Evolutionary conservation across 2,113 vertebrate genomes (phyloP).

Genomic region (Nycticebus coucang): DNA sequence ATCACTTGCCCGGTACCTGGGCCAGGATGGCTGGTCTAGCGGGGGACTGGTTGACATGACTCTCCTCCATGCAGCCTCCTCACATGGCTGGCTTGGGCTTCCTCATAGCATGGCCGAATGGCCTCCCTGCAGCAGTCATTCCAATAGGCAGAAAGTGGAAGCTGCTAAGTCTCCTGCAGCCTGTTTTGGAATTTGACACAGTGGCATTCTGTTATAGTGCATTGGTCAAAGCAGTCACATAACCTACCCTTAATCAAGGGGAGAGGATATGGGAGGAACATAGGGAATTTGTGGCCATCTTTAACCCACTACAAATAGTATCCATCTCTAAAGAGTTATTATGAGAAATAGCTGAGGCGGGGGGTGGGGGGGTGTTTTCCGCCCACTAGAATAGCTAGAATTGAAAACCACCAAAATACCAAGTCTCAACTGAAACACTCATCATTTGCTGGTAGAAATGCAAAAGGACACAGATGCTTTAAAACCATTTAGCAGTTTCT

Average conservation of each 20-base stretch:
- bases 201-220: not conserved
- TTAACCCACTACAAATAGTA: not conserved
- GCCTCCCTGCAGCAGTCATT: not conserved
- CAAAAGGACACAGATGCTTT: accelerated
- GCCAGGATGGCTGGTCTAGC: not conserved
- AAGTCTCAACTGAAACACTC: accelerated
- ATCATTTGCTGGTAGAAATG: accelerated
- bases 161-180: not conserved
- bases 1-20: not conserved
- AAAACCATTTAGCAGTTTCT: not conserved
- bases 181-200: not conserved
- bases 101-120: accelerated
- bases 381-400: not conserved
- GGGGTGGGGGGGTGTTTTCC: accelerated
- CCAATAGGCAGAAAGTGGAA: not conserved
- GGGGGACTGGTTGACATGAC: not conserved
- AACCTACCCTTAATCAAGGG: not conserved
- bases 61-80: not conserved
- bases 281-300: not conserved
- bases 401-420: not conserved
- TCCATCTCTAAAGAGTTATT: not conserved
- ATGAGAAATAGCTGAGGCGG: accelerated
- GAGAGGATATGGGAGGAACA: not conserved
- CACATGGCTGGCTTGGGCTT: accelerated
- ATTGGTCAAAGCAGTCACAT: not conserved